A percentile compares a stretch with the other conserved stretches of the same genome.
phyloP scores from a whole-genome alignment of 2,888 invertebrate species.

The Hydropsyche betteni region DNA sequence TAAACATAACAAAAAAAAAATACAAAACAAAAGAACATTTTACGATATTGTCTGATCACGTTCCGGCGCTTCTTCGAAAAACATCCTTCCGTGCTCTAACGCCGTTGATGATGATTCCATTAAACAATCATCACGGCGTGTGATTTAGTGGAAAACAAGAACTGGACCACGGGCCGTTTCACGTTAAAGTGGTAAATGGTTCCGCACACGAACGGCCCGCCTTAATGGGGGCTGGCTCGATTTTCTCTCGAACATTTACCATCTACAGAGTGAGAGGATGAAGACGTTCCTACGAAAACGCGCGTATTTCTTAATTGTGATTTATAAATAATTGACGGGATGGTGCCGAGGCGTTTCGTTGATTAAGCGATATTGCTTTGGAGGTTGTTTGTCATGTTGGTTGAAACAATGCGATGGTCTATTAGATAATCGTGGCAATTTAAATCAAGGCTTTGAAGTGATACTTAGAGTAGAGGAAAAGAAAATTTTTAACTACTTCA shows the following conservation, averaged over 20 bases:
- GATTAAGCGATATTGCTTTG: slow-evolving; percentile 9
- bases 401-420: background rate
- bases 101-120: slow-evolving; percentile 27
- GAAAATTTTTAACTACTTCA: too few relatives aligned
- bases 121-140: slow-evolving; percentile 29
- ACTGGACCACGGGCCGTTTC: slow-evolving; percentile 23
- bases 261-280: background rate
- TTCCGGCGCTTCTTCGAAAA: slow-evolving; percentile 3
- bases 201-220: slow-evolving; percentile 15
- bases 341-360: slow-evolving; percentile 16
- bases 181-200: slow-evolving; percentile 25
- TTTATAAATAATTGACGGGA: slow-evolving; percentile 14
- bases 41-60: slow-evolving; percentile 28
- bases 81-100: slow-evolving; percentile 19
- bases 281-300: slow-evolving; percentile 15
- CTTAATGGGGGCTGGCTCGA: slow-evolving; percentile 11
- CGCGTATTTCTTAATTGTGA: slow-evolving; percentile 20
- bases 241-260: background rate
- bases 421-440: too few relatives aligned
- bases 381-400: slow-evolving; percentile 16
- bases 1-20: too few relatives aligned
- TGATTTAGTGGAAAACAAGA: slow-evolving; percentile 32
- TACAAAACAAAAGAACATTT: too few relatives aligned
- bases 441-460: too few relatives aligned
- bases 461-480: too few relatives aligned